These are phyloP conservation scores for Stomorhina lunata DNA, from an alignment of 2,888 invertebrate species.

Conservation along the genomic window DNA sequence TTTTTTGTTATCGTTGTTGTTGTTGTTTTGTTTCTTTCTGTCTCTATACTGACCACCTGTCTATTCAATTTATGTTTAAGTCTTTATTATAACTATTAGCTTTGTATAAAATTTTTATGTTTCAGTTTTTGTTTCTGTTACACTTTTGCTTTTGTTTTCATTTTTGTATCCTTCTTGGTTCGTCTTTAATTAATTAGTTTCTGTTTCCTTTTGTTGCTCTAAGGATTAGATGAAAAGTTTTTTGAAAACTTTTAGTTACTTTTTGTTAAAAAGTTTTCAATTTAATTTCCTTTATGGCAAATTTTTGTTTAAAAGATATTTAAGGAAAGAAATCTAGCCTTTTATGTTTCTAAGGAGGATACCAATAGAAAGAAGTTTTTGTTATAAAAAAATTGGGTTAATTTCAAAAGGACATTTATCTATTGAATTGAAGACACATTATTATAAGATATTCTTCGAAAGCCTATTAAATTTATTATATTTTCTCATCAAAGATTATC, in stretches of 20 bases:
- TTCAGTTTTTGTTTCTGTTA: neutral
- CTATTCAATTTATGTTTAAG: slow-evolving; percentile 16
- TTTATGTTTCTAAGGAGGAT: no score
- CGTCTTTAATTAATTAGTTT: slow-evolving; percentile 41
- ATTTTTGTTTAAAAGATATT: no score
- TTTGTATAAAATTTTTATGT: no score
- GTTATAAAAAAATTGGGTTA: no score
- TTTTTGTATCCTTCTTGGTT: neutral
- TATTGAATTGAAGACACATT: no score
- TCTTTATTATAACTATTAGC: neutral
- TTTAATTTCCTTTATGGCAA: no score
- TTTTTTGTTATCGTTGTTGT: neutral
- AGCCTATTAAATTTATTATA: no score
- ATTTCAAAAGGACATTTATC: no score
- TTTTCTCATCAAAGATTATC: no score
- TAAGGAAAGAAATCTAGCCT: no score
- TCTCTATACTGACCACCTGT: slow-evolving; percentile 9
- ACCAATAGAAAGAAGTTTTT: no score
- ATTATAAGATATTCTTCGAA: no score
- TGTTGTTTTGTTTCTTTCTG: neutral
- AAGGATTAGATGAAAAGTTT: neutral
- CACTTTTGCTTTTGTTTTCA: neutral
- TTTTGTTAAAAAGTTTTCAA: neutral
- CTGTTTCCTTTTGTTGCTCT: neutral
- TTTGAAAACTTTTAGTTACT: neutral